These are phyloP conservation scores for Heptranchias perlo DNA, from an alignment of 2,113 vertebrate genomes.

Conservation along the genomic window DNA sequence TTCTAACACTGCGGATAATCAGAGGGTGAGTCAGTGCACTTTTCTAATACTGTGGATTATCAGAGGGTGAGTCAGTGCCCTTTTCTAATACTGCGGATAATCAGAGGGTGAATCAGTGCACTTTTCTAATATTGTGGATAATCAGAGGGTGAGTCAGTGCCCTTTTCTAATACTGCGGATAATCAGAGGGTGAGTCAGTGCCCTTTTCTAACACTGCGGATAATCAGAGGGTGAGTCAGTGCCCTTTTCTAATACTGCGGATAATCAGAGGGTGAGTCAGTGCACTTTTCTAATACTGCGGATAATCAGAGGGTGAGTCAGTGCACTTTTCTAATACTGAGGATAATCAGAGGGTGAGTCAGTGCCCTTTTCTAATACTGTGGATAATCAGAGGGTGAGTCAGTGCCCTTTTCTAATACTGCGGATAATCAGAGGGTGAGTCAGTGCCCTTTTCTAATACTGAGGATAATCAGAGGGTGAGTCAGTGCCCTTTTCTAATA, in stretches of 20 bases:
- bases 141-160: neutral
- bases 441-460: neutral
- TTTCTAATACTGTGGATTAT: neutral
- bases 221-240: neutral
- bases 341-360: neutral
- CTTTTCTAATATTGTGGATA: neutral
- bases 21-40: neutral
- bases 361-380: neutral
- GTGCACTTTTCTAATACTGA: neutral
- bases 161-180: neutral
- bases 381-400: neutral
- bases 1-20: neutral
- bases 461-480: neutral
- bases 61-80: neutral
- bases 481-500: neutral
- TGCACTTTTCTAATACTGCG: neutral
- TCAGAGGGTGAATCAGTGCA: neutral
- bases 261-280: neutral
- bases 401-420: neutral
- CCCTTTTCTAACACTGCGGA: neutral
- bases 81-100: neutral
- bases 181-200: neutral
- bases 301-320: neutral
- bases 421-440: neutral
- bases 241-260: neutral